Evolutionary conservation across 2,113 vertebrate genomes (phyloP).

Genomic region (Chloebia gouldiae): DNA sequence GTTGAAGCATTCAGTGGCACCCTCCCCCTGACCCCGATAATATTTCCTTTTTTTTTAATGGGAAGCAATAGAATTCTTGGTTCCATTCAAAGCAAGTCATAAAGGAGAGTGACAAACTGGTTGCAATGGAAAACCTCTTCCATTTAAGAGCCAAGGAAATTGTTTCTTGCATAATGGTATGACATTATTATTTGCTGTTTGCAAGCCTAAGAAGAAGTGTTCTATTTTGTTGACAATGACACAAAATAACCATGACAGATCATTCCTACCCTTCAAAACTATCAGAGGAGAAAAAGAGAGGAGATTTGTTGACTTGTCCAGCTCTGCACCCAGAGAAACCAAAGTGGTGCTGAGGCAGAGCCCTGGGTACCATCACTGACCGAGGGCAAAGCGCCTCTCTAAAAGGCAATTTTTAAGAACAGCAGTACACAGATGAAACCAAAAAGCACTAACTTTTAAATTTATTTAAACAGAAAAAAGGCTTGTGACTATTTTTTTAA

Average conservation of each 20-base stretch:
- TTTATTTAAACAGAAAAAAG: neutral
- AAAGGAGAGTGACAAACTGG: neutral
- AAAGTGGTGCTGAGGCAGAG: neutral
- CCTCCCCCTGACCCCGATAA: neutral
- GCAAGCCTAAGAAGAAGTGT: neutral
- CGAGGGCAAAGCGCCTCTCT: neutral
- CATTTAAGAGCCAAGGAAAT: neutral
- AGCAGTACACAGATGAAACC: neutral
- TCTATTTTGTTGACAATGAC: neutral
- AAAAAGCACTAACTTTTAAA: neutral
- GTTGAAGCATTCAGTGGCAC: neutral
- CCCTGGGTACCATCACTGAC: too few species aligned
- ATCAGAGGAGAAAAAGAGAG: neutral
- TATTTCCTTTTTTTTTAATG: neutral
- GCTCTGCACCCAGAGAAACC: neutral
- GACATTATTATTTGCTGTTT: neutral
- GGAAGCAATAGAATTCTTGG: neutral
- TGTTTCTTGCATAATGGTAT: neutral
- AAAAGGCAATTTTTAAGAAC: neutral
- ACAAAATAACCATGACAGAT: neutral
- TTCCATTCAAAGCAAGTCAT: neutral
- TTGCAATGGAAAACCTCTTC: neutral
- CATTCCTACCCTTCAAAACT: neutral
- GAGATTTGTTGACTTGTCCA: neutral
- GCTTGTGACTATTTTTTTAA: neutral